These are phyloP conservation scores for Gymnocypris eckloni DNA, from an alignment of 2,797 vertebrate genomes.

Conservation along the genomic window DNA sequence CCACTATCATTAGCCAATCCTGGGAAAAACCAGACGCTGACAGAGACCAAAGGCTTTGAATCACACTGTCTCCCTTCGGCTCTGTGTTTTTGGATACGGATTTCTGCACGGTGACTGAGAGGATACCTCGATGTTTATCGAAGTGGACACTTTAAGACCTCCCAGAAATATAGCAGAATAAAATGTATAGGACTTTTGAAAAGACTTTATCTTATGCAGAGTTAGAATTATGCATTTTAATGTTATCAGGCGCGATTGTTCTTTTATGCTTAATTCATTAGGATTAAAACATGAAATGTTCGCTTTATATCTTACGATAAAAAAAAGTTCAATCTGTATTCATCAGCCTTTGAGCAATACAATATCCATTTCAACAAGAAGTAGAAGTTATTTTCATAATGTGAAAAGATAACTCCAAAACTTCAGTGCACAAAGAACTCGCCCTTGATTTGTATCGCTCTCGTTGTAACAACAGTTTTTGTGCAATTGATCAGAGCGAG, in stretches of 20 bases:
- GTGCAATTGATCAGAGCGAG: slow-evolving; percentile 48
- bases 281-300: slow-evolving; percentile 21
- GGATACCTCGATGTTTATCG: slow-evolving; percentile 35
- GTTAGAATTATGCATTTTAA: slow-evolving; percentile 26
- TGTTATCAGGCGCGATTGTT: slow-evolving; percentile 39
- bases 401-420: slow-evolving; percentile 38
- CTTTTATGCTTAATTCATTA: slow-evolving; percentile 47
- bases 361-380: slow-evolving; percentile 35
- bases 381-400: slow-evolving; percentile 20
- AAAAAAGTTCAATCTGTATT: slow-evolving; percentile 25
- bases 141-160: slow-evolving; percentile 42
- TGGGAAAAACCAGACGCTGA: slow-evolving; percentile 58
- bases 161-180: slow-evolving; percentile 24
- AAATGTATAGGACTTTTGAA: slow-evolving; percentile 28
- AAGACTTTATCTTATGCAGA: slow-evolving; percentile 19
- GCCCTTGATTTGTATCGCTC: slow-evolving; percentile 56
- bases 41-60: slow-evolving; percentile 49
- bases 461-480: slow-evolving; percentile 56
- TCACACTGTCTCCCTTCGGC: slow-evolving; percentile 37
- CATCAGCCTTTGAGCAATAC: slow-evolving; percentile 48
- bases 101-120: slow-evolving; percentile 38
- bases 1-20: slow-evolving; percentile 78
- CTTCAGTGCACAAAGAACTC: slow-evolving; percentile 44
- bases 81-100: slow-evolving; percentile 30
- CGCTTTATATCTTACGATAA: background rate